Evolutionary conservation across 2,888 invertebrate species (phyloP), one percentile per base, ranked within the genome.

Genomic region (Cheilosia pagana): DNA sequence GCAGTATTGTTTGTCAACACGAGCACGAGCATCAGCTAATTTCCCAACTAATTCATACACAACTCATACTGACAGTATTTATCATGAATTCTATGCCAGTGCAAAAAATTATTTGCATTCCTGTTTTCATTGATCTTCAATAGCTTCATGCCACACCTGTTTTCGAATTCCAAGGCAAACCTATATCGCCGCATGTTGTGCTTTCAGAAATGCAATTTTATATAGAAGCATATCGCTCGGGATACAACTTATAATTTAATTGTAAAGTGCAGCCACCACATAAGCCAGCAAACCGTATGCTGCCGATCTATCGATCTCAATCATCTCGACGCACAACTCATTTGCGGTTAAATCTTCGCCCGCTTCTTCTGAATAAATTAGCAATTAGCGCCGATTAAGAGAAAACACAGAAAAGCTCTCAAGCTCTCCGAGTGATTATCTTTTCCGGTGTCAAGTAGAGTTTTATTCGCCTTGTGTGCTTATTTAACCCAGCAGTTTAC

Each of bases 361-460:
- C 16, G 14, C 41, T 48, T 28, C 60, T 62, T 52, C 28, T 4
- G 50, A 41, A 74, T 59, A 57, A 81, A 74, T 81, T 77, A 72
- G 43, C 63, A 57, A 59, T 83, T 59, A 74, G 39, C 63, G 41
- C 28, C 50, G 28, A 74, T 78, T 68, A 83, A 77, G 62, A 67
- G 55, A 62, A 50, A 67, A 53, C 5, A 31, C 21, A 67, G 65
- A 57, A 77, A 77, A 83, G 78, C 75, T 81, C 55, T 68, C 48
- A 57, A 72, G 74, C 74, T 74, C 62, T 50, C 48, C 41, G n/a
- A 81, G 74, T 28, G 53, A 62, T 62, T 52, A 65, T 57, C 14
- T 60, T 60, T 72, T 72, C 41, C 35, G 41, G 21, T 50, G 14
- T 5, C 23, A 23, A 3, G 23, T 67, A 59, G 31, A 23, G 50